Evolutionary conservation across 2,797 vertebrate species (phyloP), one percentile per base, ranked within the genome.

Genomic region (Sciaenops ocellatus): DNA sequence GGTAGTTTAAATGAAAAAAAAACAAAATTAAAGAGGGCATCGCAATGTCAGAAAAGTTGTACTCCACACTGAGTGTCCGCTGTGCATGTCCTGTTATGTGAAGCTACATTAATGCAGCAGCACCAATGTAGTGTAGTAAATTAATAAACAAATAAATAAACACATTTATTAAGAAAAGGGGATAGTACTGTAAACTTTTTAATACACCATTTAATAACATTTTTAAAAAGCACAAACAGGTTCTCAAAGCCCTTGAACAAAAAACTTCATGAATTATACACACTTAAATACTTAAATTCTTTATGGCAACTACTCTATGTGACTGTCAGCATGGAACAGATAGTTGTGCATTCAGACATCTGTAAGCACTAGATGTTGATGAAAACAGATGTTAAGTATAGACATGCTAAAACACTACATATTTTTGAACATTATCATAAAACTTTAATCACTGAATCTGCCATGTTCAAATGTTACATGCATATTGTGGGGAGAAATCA

Each of bases 221-320:
- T n/a, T n/a, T n/a, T n/a, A n/a, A n/a, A n/a, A 71, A 82, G 77
- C 81, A 86, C 70, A 64, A 63, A 69, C 3, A 66, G 71, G 73
- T 70, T 55, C 56, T 83, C 38, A 76, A 84, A 90, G 89, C 85
- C 85, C 86, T 92, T 92, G 3, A 78, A 89, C 65, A 71, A 60
- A 82, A 83, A 44, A 18, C 38, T 64, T 12, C n/a, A n/a, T n/a
- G n/a, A n/a, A 60, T 56, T 28, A 22, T 52, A 65, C 13, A 76
- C 51, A 75, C 9, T 60, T 9, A 16, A 82, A 64, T 47, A 64
- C 26, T 70, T 44, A 46, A 26, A 26, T 26, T 54, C 54, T 63
- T 69, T 28, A 60, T 67, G 38, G 63, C 24, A 56, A 57, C 56
- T 69, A 64, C 28, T 63, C n/a, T 1, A 56, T 24, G 51, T 77